phyloP scores from a whole-genome alignment of 2,797 vertebrate genomes.

The Hafferia zeledoni region DNA sequence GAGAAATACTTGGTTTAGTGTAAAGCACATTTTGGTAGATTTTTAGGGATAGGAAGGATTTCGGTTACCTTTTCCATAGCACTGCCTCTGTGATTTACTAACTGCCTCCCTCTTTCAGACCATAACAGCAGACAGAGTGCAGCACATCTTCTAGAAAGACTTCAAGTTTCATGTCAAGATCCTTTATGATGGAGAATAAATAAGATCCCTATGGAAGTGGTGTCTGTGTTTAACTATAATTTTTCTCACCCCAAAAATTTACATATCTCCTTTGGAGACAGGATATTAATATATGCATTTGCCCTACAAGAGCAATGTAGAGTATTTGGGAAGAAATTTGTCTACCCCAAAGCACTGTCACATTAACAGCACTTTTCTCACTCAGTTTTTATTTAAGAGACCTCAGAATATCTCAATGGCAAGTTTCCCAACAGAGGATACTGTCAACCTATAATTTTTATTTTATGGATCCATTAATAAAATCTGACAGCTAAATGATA shows the following conservation, averaged over 20 bases:
- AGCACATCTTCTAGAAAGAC: neutral
- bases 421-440: neutral
- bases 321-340: neutral
- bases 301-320: neutral
- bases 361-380: constrained; percentile 6
- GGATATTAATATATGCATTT: neutral
- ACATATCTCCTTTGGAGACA: neutral
- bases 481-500: constrained; percentile 56
- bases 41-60: neutral
- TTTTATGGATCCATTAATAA: constrained; percentile 40
- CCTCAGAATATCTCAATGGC: neutral
- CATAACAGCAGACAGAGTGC: neutral
- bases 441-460: constrained; percentile 51
- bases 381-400: constrained; percentile 2
- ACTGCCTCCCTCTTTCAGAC: neutral
- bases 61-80: neutral
- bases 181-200: neutral
- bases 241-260: neutral
- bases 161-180: neutral
- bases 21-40: neutral
- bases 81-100: neutral
- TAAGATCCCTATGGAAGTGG: neutral
- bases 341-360: neutral
- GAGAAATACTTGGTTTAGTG: neutral
- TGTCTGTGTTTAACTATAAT: neutral